Percentiles rank a stretch among this genome's conserved stretches.
Evolutionary conservation across 2,888 invertebrate species (phyloP).

Genomic region (Drosophila silvestris): DNA sequence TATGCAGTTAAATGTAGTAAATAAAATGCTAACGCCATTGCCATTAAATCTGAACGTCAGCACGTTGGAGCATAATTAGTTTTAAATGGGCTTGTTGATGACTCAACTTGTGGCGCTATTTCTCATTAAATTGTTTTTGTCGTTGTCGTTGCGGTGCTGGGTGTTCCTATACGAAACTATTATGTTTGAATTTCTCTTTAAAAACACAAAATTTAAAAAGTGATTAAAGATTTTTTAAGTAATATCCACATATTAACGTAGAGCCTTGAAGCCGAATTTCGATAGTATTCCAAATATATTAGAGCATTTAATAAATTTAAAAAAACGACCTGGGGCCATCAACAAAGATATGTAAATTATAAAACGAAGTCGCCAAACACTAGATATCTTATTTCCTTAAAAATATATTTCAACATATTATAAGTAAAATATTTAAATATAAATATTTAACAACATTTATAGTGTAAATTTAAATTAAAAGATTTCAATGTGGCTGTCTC

Average conservation of each 20-base stretch:
- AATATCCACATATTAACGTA: not conserved
- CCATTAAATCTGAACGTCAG: conserved; percentile 67
- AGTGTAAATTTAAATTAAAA: not conserved
- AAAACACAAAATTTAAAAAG: not conserved
- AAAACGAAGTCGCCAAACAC: not conserved
- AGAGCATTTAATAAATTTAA: not conserved
- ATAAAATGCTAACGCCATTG: conserved; percentile 78
- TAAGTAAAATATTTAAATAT: not conserved
- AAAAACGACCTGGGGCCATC: accelerated
- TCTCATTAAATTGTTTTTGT: conserved; percentile 2
- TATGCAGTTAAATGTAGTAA: conserved; percentile 81
- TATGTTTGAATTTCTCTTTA: not conserved
- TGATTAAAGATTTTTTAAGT: not conserved
- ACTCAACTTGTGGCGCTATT: conserved; percentile 48
- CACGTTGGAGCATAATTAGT: conserved; percentile 75
- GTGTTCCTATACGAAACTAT: not conserved
- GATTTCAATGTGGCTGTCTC: not conserved
- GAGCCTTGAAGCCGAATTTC: not conserved
- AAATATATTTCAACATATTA: not conserved
- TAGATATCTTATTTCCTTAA: not conserved
- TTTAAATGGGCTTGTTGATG: conserved; percentile 74
- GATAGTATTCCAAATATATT: not conserved
- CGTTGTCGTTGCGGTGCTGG: not conserved
- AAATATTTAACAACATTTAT: not conserved
- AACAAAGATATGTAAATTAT: not conserved